These are phyloP conservation scores for Burhinus bistriatus DNA, from an alignment of 2,113 vertebrate species.

Conservation along the genomic window DNA sequence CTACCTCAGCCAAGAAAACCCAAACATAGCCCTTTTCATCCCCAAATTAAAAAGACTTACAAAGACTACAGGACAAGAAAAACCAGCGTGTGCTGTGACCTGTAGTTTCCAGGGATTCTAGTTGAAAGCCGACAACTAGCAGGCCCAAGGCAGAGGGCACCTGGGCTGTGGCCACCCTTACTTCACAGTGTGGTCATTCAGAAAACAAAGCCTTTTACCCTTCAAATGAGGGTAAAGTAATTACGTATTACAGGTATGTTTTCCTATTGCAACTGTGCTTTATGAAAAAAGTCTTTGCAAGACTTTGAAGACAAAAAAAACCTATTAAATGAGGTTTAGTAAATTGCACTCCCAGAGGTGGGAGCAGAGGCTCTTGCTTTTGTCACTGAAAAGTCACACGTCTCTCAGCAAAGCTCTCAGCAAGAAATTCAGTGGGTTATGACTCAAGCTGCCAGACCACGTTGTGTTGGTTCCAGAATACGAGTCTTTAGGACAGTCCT, in stretches of 20 bases:
- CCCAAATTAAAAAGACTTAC: too few relatives aligned
- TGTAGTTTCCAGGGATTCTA: neutral
- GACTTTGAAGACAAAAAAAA: neutral
- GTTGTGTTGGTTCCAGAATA: neutral
- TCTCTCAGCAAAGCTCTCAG: neutral
- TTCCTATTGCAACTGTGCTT: neutral
- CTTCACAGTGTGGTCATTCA: rapidly evolving
- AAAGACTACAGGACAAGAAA: neutral
- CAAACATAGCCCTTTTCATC: neutral
- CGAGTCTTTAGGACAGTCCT: neutral
- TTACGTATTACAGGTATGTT: rapidly evolving
- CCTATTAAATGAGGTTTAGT: rapidly evolving
- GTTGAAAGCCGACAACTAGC: neutral
- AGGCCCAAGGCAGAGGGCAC: neutral
- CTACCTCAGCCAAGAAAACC: neutral
- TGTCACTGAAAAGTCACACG: rapidly evolving
- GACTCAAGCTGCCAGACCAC: neutral
- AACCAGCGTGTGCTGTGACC: neutral
- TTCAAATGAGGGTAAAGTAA: rapidly evolving
- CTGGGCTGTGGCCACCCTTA: neutral
- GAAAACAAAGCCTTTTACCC: neutral
- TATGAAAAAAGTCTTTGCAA: neutral
- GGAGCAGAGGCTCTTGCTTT: neutral
- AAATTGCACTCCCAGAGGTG: rapidly evolving
- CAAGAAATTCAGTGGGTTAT: neutral